These are phyloP conservation scores for Doris montereyensis DNA, from an alignment of 2,888 invertebrate genomes.

Conservation along the genomic window DNA sequence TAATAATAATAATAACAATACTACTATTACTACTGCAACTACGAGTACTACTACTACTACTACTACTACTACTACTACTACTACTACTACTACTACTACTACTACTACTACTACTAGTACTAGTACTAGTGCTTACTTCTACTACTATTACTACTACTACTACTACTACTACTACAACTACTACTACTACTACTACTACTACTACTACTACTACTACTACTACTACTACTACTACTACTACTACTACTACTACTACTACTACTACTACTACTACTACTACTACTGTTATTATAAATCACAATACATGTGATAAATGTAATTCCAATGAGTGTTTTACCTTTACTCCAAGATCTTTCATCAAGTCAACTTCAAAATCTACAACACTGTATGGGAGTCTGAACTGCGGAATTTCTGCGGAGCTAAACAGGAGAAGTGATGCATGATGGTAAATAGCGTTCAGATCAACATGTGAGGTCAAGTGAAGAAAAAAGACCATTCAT, in stretches of 20 bases:
- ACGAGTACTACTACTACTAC: too few species aligned
- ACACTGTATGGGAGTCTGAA: conserved; percentile 94
- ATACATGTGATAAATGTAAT: too few species aligned
- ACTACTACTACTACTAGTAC: too few species aligned
- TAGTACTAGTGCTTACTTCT: too few species aligned
- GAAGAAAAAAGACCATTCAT: too few species aligned
- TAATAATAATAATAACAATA: too few species aligned
- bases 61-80: background rate
- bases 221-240: conserved; percentile 9
- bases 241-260: conserved; percentile 9
- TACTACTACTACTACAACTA: background rate
- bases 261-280: conserved; percentile 7
- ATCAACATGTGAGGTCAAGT: too few species aligned
- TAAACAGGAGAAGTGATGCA: too few species aligned
- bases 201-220: conserved; percentile 9
- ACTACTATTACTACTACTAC: conserved; percentile 7
- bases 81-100: too few species aligned
- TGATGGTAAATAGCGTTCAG: too few species aligned
- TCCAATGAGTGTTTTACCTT: conserved; percentile 79
- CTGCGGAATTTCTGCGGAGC: conserved; percentile 96
- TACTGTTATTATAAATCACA: background rate
- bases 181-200: conserved; percentile 6
- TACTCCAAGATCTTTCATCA: conserved; percentile 94
- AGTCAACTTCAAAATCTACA: conserved; percentile 92
- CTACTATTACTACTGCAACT: too few species aligned